phyloP scores from a whole-genome alignment of 2,888 invertebrate species.

The Mythimna ferrago region DNA sequence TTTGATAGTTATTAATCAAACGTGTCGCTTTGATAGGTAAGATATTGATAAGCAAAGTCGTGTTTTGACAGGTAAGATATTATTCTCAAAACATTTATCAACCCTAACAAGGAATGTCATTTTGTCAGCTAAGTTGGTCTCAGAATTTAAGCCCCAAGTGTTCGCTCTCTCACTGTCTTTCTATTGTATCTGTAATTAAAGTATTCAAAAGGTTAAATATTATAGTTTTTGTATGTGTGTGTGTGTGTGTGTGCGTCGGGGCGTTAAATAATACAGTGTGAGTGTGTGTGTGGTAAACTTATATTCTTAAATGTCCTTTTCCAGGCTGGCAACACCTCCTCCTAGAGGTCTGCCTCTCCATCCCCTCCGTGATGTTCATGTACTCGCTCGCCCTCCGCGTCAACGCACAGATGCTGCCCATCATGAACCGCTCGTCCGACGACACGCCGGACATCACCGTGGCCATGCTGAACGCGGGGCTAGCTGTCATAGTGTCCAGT shows the following conservation, averaged over 20 bases:
- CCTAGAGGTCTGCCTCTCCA: constrained; percentile 72
- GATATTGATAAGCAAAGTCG: not conserved
- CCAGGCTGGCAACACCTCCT: constrained; percentile 82
- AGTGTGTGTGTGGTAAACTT: no score
- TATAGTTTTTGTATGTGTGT: no score
- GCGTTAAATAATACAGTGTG: no score
- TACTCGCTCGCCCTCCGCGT: constrained; percentile 71
- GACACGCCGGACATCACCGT: constrained; percentile 74
- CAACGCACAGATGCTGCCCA: constrained; percentile 78
- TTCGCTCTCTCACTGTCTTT: no score
- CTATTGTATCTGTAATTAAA: no score
- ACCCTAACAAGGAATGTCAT: no score
- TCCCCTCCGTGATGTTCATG: constrained; percentile 74
- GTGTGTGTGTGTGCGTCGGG: no score
- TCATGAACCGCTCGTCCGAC: constrained; percentile 74
- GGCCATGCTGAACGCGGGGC: constrained; percentile 71
- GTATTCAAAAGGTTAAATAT: no score
- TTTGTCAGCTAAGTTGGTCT: no score
- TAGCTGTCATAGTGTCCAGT: constrained; percentile 67
- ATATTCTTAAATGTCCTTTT: not conserved
- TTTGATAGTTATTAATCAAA: no score
- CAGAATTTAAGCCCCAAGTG: no score
- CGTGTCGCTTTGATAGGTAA: not conserved
- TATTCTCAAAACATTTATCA: no score
- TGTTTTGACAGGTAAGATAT: not conserved